These are phyloP conservation scores for Erebia epiphron DNA, from an alignment of 2,888 invertebrate genomes.

Conservation along the genomic window DNA sequence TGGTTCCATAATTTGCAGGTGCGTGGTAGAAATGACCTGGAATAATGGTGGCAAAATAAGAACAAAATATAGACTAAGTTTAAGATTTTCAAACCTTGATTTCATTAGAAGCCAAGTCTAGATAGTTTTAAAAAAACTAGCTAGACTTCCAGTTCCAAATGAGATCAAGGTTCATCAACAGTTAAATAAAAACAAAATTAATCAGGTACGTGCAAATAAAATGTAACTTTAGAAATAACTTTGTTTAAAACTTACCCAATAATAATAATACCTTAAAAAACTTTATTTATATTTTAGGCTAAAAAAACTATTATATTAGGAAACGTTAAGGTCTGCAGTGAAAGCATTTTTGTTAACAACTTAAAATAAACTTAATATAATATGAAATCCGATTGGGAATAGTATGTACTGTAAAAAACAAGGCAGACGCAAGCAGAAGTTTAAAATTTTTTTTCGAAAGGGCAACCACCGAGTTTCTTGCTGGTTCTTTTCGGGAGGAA, in stretches of 20 bases:
- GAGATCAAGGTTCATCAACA: constrained; percentile 3
- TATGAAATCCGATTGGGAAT: too few relatives aligned
- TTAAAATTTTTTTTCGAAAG: too few relatives aligned
- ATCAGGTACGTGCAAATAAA: not conserved
- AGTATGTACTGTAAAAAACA: too few relatives aligned
- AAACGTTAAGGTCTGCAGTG: not conserved
- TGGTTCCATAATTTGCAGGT: too few relatives aligned
- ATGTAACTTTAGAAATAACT: constrained; percentile 4
- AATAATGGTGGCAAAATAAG: too few relatives aligned
- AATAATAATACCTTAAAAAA: not conserved
- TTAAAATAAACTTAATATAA: too few relatives aligned
- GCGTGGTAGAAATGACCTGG: too few relatives aligned
- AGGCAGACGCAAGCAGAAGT: too few relatives aligned
- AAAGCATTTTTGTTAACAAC: too few relatives aligned
- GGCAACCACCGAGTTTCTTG: too few relatives aligned
- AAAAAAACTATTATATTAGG: not conserved
- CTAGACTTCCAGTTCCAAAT: not conserved
- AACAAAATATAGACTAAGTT: too few relatives aligned
- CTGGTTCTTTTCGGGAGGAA: too few relatives aligned
- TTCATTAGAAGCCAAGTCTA: not conserved
- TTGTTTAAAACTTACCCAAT: not conserved
- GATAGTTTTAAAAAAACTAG: not conserved
- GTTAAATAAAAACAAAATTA: not conserved
- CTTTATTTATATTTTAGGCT: not conserved
- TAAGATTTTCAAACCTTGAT: not conserved